Percentiles rank a stretch among this genome's conserved stretches.
phyloP scores from a whole-genome alignment of 2,888 invertebrate genomes.

The Corythucha ciliata region DNA sequence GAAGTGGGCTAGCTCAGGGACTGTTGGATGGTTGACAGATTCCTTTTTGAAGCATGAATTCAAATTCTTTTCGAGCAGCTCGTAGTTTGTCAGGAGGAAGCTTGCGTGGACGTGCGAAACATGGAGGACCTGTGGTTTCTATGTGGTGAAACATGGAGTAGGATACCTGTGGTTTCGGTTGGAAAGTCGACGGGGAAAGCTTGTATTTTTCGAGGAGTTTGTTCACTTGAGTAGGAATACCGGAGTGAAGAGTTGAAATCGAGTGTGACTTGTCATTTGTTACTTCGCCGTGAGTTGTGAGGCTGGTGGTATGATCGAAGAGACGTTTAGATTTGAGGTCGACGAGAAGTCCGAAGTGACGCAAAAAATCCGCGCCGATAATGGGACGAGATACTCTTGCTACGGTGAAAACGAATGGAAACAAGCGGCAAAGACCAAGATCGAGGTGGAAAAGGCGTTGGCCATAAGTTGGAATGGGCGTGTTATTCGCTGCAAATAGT shows the following conservation, averaged over 20 bases:
- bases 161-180: too few relatives aligned
- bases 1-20: slow-evolving; percentile 12
- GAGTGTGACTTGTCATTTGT: not conserved
- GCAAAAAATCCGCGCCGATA: slow-evolving; percentile 15
- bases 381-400: slow-evolving; percentile 7
- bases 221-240: not conserved
- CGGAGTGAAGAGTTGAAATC: slow-evolving; percentile 4
- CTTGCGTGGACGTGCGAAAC: slow-evolving; percentile 5
- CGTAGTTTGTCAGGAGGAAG: slow-evolving; percentile 10
- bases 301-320: slow-evolving; percentile 18
- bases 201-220: slow-evolving; percentile 19
- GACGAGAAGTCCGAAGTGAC: slow-evolving; percentile 21
- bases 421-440: slow-evolving; percentile 12
- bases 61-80: slow-evolving; percentile 7
- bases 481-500: slow-evolving; percentile 12
- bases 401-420: slow-evolving; percentile 7
- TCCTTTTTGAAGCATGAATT: slow-evolving; percentile 4
- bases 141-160: slow-evolving; percentile 14
- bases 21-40: slow-evolving; percentile 1
- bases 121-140: slow-evolving; percentile 8
- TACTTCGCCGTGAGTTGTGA: not conserved
- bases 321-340: slow-evolving; percentile 18
- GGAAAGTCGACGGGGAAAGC: slow-evolving; percentile 1
- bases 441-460: slow-evolving; percentile 7
- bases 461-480: slow-evolving; percentile 14